A percentile compares a stretch with the other conserved stretches of the same genome.
Evolutionary conservation across 2,888 invertebrate genomes (phyloP).

Genomic region (Catotricha subobsoleta): DNA sequence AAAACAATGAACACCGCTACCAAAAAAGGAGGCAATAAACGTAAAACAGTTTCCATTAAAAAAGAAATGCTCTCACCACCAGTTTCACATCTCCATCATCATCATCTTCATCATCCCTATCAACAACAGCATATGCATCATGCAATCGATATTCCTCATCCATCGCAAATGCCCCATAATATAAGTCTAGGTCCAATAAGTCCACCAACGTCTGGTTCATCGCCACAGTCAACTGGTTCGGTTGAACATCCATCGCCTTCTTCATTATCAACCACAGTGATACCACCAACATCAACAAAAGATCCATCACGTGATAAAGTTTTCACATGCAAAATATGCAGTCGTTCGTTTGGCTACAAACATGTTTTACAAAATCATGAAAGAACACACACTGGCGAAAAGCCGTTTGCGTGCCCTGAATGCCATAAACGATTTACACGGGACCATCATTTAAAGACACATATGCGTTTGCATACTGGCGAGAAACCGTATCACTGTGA

Average conservation of each 20-base stretch:
- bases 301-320: constrained; percentile 55
- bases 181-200: constrained; percentile 29
- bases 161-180: not conserved
- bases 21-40: not conserved
- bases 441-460: constrained; percentile 85
- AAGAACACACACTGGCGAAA: constrained; percentile 86
- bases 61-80: constrained; percentile 1
- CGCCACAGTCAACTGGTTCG: constrained; percentile 28
- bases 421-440: constrained; percentile 85
- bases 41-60: constrained; percentile 1
- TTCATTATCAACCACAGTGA: constrained; percentile 2
- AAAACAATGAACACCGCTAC: no score
- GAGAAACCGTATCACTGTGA: constrained; percentile 86
- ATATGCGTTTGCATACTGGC: constrained; percentile 81
- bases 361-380: constrained; percentile 90
- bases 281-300: constrained; percentile 18
- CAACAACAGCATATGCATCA: not conserved
- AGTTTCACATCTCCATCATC: not conserved
- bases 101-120: not conserved
- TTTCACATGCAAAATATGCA: constrained; percentile 76
- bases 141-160: not conserved
- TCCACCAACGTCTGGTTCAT: constrained; percentile 36
- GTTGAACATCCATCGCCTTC: constrained; percentile 13
- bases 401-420: constrained; percentile 81
- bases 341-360: constrained; percentile 81